Evolutionary conservation across 2,797 vertebrate species (phyloP), one percentile per base, ranked within the genome.

Genomic region (Neosilurus mollespiculum): DNA sequence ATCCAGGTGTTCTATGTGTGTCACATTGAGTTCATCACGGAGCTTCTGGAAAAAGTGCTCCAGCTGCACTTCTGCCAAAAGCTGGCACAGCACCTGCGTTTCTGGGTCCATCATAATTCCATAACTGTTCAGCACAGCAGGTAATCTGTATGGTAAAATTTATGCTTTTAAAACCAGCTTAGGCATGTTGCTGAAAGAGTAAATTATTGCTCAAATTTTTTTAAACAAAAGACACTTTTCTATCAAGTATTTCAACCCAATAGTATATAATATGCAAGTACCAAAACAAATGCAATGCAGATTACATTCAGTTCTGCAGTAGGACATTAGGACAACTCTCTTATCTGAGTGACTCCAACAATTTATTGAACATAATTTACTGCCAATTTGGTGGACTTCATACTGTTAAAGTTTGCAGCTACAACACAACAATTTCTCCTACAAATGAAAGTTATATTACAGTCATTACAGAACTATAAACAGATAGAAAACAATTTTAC

Each of bases 11-110:
- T 96, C 95, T 0, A 93, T 87, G 14, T 94, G 95, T 1, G 95
- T 96, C 75, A 97, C 95, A 56, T 98, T 96, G 78, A 98, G 95
- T 65, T 95, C 94, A 75, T 97, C 95, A 10, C 95, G 92, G 81
- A 98, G 88, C 4, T 93, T 92, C 70, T 91, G 54, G 91, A 96
- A 97, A 89, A 97, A 98, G 84, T 95, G 94, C 89, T 97, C 96
- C 89, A 97, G 78, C 91, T 97, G 96, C 84, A 96, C 91, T 49
- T 96, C 96, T 0, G 90, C 90, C 80, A 97, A 93, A 65, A 97
- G 94, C 43, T 93, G 89, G 76, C 94, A 93, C 59, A 98, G 91
- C 96, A 96, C 97, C 73, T 94, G 93, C 78, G 95, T 95, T 78
- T 95, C 93, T 79, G 92, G 93, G 87, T 97, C 96, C 58, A 96